Percentiles rank a stretch among this genome's conserved stretches.
phyloP scores from a whole-genome alignment of 2,113 vertebrate genomes.

The Chaenogobius annularis region DNA sequence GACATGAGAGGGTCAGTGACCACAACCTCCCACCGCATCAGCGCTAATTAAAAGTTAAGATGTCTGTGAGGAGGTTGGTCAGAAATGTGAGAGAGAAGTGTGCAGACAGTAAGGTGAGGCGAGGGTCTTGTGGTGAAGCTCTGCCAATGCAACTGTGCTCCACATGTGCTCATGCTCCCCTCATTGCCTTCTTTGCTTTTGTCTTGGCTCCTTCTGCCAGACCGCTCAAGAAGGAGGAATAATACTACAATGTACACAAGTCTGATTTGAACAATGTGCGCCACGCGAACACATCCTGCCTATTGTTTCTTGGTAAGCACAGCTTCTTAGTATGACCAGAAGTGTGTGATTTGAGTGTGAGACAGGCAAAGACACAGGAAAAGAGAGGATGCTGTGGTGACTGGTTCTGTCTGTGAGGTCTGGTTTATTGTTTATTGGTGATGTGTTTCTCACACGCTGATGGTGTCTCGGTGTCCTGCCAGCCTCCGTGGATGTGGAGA shows the following conservation, averaged over 20 bases:
- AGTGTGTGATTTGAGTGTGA: slow-evolving; percentile 45
- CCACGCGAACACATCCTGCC: slow-evolving; percentile 57
- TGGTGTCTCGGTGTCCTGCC: slow-evolving; percentile 29
- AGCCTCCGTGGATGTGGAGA: slow-evolving; percentile 57
- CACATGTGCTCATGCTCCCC: slow-evolving; percentile 75
- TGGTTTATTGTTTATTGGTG: slow-evolving; percentile 65
- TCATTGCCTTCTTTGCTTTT: slow-evolving; percentile 44
- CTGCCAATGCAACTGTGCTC: slow-evolving; percentile 74
- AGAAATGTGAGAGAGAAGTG: slow-evolving; percentile 40
- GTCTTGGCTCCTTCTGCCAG: slow-evolving; percentile 57
- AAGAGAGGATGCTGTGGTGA: slow-evolving; percentile 53
- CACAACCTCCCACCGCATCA: slow-evolving; percentile 64
- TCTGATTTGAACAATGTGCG: slow-evolving; percentile 41
- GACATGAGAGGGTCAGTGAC: slow-evolving; percentile 71
- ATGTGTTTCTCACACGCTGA: slow-evolving; percentile 50
- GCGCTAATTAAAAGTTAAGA: slow-evolving; percentile 73
- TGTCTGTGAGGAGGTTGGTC: slow-evolving; percentile 62
- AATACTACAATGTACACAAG: slow-evolving; percentile 39
- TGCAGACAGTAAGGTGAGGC: slow-evolving; percentile 34
- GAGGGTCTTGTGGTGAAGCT: slow-evolving; percentile 62
- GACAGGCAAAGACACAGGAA: slow-evolving; percentile 42
- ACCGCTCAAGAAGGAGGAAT: slow-evolving; percentile 48
- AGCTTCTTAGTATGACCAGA: slow-evolving; percentile 34
- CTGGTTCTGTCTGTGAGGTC: slow-evolving; percentile 67
- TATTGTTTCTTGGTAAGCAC: slow-evolving; percentile 15